Conservation (phyloP, 2,888 invertebrate species). For the Eudasyphora cyanicolor region DNA sequence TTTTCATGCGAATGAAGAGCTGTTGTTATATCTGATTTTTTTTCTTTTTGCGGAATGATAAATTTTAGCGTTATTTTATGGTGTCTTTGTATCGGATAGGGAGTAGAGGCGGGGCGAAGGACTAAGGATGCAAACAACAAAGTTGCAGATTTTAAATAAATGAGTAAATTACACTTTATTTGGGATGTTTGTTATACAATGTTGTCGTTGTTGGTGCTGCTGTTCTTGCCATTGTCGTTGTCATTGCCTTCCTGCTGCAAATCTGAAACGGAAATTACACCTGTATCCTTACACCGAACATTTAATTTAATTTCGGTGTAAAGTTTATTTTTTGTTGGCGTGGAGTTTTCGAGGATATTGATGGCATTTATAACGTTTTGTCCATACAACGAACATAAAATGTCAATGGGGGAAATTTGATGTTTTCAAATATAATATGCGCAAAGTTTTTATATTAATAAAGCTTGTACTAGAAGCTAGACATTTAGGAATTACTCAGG, state of each 20-base stretch:
- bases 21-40: no score
- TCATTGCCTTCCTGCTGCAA: neutral
- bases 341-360: neutral
- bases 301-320: conserved; percentile 25
- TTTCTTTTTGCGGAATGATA: conserved; percentile 37
- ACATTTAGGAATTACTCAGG: no score
- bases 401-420: no score
- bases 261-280: conserved; percentile 19
- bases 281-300: neutral
- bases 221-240: neutral
- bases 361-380: neutral
- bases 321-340: neutral
- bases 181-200: conserved; percentile 35
- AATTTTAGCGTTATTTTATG: conserved; percentile 53
- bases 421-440: no score
- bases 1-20: neutral
- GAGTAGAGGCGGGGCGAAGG: neutral
- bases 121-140: conserved; percentile 7
- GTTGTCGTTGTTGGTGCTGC: no score
- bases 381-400: no score
- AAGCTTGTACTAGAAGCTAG: no score
- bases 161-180: conserved; percentile 49
- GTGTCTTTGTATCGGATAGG: conserved; percentile 34
- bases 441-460: no score
- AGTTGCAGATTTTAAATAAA: conserved; percentile 44